Evolutionary conservation across 2,888 invertebrate genomes (phyloP), one percentile per base, ranked within the genome.

Genomic region (Parasteatoda lunata): DNA sequence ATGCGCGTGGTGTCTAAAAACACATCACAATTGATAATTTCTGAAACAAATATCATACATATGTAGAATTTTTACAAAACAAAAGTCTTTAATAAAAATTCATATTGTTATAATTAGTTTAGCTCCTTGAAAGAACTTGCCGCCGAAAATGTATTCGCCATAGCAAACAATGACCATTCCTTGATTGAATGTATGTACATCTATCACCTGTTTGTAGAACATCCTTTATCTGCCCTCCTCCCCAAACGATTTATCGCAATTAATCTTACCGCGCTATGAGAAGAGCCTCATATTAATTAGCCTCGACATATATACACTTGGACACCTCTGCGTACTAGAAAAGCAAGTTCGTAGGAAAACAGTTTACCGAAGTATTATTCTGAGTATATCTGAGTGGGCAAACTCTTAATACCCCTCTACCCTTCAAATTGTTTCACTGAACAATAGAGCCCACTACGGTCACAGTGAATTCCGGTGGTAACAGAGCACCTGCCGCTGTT

Each of bases 401-500:
- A 59, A 59, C 6, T 6, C n/a, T 4, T n/a, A 59, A n/a, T n/a
- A n/a, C 59, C 59, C n/a, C 59, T n/a, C n/a, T 59, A 13, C 59
- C 59, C 59, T 13, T 30, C 30, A 68, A 47, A 9, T 45, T 45
- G 79, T 79, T 79, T 79, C 79, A 79, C 79, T 71, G 64, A 79
- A 79, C 79, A 79, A 79, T 64, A 64, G 71, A 47, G 59, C 9
- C 8, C 9, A 13, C 11, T 30, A 49, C 54, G 49, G 65, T n/a
- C 68, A 66, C 75, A 15, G 54, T 52, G 72, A 54, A 52, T 52
- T 52, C 9, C 15, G 80, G 85, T 80, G 85, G 85, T 72, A 86
- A 86, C 59, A 9, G 45, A 48, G 51, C 85, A 86, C 77, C 85
- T 86, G 85, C 75, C 69, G 52, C 71, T 76, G 77, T 70, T 77